A percentile compares a stretch with the other conserved stretches of the same genome.
Conservation (phyloP, 2,797 vertebrate genomes). For the Hippopotamyrus pictus region DNA sequence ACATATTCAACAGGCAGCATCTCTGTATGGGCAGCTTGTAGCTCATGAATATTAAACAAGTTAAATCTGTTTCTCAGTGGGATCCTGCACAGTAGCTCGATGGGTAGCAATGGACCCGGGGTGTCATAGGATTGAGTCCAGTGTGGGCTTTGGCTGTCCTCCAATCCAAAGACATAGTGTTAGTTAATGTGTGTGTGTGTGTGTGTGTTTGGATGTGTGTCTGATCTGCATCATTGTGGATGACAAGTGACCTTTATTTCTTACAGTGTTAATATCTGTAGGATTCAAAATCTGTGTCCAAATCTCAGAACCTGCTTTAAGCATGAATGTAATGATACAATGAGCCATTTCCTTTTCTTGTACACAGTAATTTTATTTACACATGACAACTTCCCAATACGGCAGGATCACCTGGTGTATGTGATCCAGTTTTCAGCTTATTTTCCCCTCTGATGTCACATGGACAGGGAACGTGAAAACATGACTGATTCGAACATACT, state of each 20-base stretch:
- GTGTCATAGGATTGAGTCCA: not conserved
- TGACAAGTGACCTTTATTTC: not conserved
- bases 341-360: not conserved
- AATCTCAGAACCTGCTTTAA: not conserved
- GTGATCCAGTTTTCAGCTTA: not conserved
- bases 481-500: not conserved
- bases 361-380: not conserved
- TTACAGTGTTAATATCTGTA: not conserved
- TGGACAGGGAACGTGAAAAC: not conserved
- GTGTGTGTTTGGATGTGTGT: not conserved
- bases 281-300: not conserved
- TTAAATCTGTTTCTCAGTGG: slow-evolving; percentile 1
- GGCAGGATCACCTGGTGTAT: not conserved
- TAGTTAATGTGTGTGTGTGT: not conserved
- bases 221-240: not conserved
- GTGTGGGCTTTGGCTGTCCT: not conserved
- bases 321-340: not conserved
- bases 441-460: not conserved
- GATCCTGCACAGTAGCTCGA: not conserved
- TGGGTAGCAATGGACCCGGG: not conserved
- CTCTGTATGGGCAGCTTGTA: not conserved
- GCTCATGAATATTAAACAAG: not conserved
- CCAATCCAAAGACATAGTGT: not conserved
- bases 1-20: not conserved
- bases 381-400: not conserved